Percentiles rank a stretch among this genome's conserved stretches.
Evolutionary conservation across 2,113 vertebrate species (phyloP).

Genomic region (Catharus fuscescens): DNA sequence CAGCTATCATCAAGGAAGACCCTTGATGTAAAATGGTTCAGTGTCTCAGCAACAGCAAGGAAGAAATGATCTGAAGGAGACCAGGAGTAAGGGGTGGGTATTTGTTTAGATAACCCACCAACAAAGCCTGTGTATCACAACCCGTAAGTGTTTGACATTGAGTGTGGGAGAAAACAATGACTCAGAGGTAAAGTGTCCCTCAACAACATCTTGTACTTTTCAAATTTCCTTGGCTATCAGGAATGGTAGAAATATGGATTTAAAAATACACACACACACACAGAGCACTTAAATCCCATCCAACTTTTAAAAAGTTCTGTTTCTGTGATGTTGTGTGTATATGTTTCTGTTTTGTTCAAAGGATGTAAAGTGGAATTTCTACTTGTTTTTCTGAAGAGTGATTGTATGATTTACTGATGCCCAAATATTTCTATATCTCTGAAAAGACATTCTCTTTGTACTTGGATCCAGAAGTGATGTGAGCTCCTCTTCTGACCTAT

Average conservation of each 20-base stretch:
- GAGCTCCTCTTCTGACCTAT: background rate
- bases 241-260: background rate
- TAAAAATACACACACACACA: background rate
- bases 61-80: background rate
- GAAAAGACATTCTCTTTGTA: background rate
- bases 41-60: background rate
- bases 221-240: background rate
- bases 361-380: background rate
- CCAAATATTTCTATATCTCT: background rate
- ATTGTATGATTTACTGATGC: background rate
- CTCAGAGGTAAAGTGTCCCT: background rate
- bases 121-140: background rate
- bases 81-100: fast-evolving
- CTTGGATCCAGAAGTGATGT: background rate
- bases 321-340: background rate
- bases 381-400: background rate
- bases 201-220: background rate
- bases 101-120: background rate
- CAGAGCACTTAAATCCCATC: background rate
- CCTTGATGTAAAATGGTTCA: background rate
- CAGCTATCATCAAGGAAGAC: background rate
- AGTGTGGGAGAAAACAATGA: background rate
- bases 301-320: background rate
- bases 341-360: background rate
- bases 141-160: fast-evolving